Base-by-base conservation (phyloP, 2,113 vertebrate genomes). In the Marmota monax region DNA sequence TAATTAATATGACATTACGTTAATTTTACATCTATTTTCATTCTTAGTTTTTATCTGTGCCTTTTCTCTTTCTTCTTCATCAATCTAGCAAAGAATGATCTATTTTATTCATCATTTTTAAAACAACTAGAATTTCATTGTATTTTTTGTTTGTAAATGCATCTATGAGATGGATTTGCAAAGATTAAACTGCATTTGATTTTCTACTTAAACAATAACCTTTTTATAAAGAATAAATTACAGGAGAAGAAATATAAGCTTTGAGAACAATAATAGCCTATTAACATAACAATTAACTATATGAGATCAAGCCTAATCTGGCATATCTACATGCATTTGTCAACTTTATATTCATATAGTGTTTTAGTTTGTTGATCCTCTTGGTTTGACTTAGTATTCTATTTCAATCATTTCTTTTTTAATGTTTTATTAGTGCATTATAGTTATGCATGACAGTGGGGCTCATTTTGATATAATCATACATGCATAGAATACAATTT, bases 191-290 rank as follows among this genome's bases (percentile, higher is more conserved):
- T 56, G 78, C 93, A 92, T 74, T 95, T 95, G 74, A 70, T 83
- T 74, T 14, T 61, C 70, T 88, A 85, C 58, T 63, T 72, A 83
- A 73, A 72, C 73, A 74, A 87, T 11, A 82, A 84, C 45, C 22
- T 72, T 85, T 45, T 77, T 48, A 84, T 48, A 86, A 87, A 90
- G 67, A 83, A 84, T 92, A 92, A 92, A 88, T 84, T 84, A 76
- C 48, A 51, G 39, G 76, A 92, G 67, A 88, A 65, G 45, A 95
- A 95, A 61, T 51, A 70, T 39, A 83, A 88, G 77, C 45, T 87
- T 87, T 58, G 48, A 77, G 53, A 85, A 76, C 45, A 95, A 74
- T 37, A 85, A 79, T 82, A 70, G 72, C 48, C 76, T 67, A 56
- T 80, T 86, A 92, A 70, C 3, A 5, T 45, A 94, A 56, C 3